Conservation (phyloP, 2,113 vertebrate genomes). For the Notechis scutatus region DNA sequence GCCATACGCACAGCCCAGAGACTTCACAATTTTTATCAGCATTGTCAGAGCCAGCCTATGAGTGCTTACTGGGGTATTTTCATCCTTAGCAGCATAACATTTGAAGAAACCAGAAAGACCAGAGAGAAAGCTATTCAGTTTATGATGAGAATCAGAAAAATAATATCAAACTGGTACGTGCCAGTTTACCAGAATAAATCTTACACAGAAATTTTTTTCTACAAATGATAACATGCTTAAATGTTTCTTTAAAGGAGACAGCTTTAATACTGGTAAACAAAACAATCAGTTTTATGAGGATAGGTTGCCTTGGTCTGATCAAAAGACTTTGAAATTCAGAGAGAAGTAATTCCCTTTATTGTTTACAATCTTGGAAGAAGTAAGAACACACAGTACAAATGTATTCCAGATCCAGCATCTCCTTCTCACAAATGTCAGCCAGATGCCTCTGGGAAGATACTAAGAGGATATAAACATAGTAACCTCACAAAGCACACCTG, state of each 20-base stretch:
- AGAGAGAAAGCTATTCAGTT: slow-evolving; percentile 6
- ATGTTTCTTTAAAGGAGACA: neutral
- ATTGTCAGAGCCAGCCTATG: slow-evolving; percentile 94
- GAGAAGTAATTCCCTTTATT: neutral
- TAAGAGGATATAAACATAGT: neutral
- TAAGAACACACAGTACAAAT: neutral
- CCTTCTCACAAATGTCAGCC: neutral
- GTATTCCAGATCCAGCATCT: neutral
- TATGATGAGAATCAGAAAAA: neutral
- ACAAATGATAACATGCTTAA: neutral
- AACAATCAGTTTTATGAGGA: neutral
- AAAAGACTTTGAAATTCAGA: neutral
- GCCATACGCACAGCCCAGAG: slow-evolving; percentile 94
- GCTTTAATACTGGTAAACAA: neutral
- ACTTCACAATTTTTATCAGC: slow-evolving; percentile 98
- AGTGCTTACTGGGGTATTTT: slow-evolving; percentile 77
- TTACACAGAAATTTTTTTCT: neutral
- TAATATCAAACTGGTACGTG: neutral
- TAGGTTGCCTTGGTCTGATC: neutral
- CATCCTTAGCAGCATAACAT: slow-evolving; percentile 73
- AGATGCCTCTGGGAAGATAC: neutral
- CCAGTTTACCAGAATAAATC: neutral
- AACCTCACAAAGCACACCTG: neutral
- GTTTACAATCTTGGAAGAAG: neutral
- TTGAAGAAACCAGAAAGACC: neutral